phyloP scores from a whole-genome alignment of 2,888 invertebrate genomes.

The Synergus itoensis region DNA sequence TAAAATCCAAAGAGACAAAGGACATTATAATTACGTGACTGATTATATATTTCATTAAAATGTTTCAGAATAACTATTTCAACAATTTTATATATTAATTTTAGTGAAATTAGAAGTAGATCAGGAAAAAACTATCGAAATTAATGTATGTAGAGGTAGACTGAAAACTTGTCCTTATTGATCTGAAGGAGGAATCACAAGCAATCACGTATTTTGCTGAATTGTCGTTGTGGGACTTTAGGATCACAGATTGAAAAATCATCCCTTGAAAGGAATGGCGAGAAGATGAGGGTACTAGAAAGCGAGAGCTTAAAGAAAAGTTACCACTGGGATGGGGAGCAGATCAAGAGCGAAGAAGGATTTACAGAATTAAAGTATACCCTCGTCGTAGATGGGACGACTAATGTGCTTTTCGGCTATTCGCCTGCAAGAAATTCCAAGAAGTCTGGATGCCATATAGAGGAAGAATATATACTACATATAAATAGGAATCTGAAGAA shows the following conservation, averaged over 20 bases:
- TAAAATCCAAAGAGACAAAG: slow-evolving; percentile 15
- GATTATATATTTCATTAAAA: neutral
- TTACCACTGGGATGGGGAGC: neutral
- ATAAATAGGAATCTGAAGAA: slow-evolving; percentile 13
- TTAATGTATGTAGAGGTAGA: no score
- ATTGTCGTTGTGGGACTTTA: neutral
- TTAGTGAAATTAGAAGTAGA: neutral
- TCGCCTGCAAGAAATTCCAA: slow-evolving; percentile 14
- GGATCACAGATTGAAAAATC: slow-evolving; percentile 15
- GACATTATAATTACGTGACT: neutral
- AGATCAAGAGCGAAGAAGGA: slow-evolving; percentile 38
- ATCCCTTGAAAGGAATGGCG: neutral
- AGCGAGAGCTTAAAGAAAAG: slow-evolving; percentile 4
- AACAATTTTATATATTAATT: neutral
- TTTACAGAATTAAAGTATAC: slow-evolving; percentile 37
- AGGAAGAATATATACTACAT: neutral
- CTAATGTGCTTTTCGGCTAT: slow-evolving; percentile 31
- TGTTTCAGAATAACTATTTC: neutral
- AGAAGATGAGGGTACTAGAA: slow-evolving; percentile 6
- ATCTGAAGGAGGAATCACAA: slow-evolving; percentile 4
- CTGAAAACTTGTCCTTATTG: neutral
- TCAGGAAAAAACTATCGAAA: no score
- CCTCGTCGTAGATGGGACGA: slow-evolving; percentile 24
- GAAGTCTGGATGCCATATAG: slow-evolving; percentile 31
- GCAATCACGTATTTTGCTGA: slow-evolving; percentile 14